Evolutionary conservation across 2,113 vertebrate species (phyloP).

Genomic region (Cynoglossus semilaevis): DNA sequence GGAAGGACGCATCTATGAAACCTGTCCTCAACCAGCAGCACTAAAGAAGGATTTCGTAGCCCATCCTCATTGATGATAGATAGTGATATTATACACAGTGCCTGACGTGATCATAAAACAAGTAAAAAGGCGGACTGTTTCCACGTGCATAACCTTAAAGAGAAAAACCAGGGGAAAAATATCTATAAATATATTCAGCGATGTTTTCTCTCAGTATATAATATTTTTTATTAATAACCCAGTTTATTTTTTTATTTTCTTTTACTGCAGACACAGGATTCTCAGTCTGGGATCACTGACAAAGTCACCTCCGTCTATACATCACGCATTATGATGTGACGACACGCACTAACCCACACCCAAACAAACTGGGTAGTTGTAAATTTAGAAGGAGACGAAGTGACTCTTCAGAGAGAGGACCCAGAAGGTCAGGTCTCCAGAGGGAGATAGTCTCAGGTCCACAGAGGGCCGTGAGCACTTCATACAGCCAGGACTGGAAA

Average conservation of each 20-base stretch:
- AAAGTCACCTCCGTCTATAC: conserved; percentile 11
- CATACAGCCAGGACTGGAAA: conserved; percentile 50
- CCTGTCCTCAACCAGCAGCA: conserved; percentile 2
- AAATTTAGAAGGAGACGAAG: neutral
- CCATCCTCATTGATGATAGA: neutral
- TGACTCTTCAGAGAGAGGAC: conserved; percentile 12
- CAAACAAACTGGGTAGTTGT: conserved; percentile 15
- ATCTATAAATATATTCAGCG: too few species aligned
- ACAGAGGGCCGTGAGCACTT: conserved; percentile 5
- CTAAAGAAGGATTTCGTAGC: neutral
- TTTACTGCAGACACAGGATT: neutral
- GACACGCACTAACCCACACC: neutral
- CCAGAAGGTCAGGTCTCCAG: conserved; percentile 28
- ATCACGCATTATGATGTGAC: conserved; percentile 13
- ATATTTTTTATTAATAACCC: too few species aligned
- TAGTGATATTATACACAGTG: neutral
- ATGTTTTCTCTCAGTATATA: too few species aligned
- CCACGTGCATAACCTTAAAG: too few species aligned
- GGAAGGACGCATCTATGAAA: conserved; percentile 21
- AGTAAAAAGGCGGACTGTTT: neutral
- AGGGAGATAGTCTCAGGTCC: conserved; percentile 6
- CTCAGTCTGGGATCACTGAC: conserved; percentile 4
- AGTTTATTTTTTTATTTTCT: neutral
- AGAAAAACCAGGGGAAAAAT: too few species aligned
- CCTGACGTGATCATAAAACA: neutral